Evolutionary conservation across 1,140 invertebrate genomes (phyloP).

Genomic region (Hydropsyche tenuis): DNA sequence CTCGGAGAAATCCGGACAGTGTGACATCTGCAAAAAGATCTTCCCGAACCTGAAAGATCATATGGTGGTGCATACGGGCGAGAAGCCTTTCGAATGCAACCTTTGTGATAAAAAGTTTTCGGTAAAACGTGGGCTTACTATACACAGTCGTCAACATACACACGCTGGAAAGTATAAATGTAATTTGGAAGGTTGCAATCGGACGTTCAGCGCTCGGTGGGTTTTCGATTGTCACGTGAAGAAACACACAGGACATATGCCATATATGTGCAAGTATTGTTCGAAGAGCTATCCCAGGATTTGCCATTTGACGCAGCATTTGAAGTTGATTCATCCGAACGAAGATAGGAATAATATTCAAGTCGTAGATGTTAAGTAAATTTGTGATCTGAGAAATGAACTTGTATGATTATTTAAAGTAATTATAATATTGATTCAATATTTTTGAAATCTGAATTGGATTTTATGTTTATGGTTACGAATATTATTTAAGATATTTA

Average conservation of each 20-base stretch:
- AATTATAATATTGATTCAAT: too few relatives aligned
- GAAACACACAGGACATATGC: constrained; percentile 59
- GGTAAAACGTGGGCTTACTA: constrained; percentile 54
- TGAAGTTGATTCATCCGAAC: constrained; percentile 53
- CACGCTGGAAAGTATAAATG: constrained; percentile 29
- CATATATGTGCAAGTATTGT: constrained; percentile 58
- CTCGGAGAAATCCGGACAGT: constrained; percentile 58
- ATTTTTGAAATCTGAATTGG: too few relatives aligned
- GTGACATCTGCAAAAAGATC: constrained; percentile 56
- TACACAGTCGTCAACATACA: constrained; percentile 54
- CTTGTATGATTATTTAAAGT: too few relatives aligned
- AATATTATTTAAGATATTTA: too few relatives aligned
- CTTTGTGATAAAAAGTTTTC: constrained; percentile 53
- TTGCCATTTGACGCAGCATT: constrained; percentile 58
- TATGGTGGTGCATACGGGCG: constrained; percentile 52
- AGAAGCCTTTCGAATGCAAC: constrained; percentile 46
- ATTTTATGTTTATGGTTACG: too few relatives aligned
- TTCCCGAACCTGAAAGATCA: constrained; percentile 52
- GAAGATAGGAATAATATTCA: constrained; percentile 8
- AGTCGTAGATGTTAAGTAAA: neutral
- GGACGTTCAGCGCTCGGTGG: constrained; percentile 54
- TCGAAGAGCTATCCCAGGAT: constrained; percentile 57
- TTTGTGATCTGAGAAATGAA: too few relatives aligned
- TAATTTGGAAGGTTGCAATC: neutral
- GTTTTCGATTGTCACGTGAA: constrained; percentile 59